Percentiles rank a stretch among this genome's conserved stretches.
Evolutionary conservation across 2,797 vertebrate species (phyloP).

Genomic region (Podargus strigoides): DNA sequence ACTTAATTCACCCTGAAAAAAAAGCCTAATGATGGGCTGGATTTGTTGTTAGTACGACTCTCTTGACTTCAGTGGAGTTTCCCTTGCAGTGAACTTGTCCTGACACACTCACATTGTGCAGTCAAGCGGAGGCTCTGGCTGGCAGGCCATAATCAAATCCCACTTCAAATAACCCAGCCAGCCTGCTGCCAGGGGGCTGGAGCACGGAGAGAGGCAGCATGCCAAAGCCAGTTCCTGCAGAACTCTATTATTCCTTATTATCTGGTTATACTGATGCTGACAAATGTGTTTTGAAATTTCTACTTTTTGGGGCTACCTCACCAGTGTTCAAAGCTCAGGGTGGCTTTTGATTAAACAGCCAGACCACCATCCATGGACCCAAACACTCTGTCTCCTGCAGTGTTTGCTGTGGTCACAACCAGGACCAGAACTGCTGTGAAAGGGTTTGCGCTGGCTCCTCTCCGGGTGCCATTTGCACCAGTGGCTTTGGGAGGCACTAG

Average conservation of each 20-base stretch:
- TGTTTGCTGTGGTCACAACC: background rate
- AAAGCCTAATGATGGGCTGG: background rate
- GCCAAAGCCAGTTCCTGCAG: background rate
- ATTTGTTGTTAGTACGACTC: background rate
- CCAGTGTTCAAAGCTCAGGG: background rate
- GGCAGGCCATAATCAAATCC: background rate
- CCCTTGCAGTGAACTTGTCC: background rate
- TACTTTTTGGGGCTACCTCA: background rate
- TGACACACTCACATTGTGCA: background rate
- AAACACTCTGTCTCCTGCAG: background rate
- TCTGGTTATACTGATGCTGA: background rate
- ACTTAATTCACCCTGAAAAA: background rate
- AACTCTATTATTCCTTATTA: background rate
- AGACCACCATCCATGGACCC: background rate
- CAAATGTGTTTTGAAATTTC: background rate
- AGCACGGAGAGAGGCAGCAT: background rate
- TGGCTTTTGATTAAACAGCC: background rate
- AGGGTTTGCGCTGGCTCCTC: background rate
- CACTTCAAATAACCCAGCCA: background rate
- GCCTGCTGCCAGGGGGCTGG: background rate
- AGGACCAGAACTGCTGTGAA: background rate
- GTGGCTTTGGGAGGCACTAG: background rate
- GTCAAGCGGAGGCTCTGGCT: background rate
- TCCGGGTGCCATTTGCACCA: background rate
- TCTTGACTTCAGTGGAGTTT: conserved; percentile 12